Conservation (phyloP, 2,797 vertebrate genomes). For the Clamator glandarius region DNA sequence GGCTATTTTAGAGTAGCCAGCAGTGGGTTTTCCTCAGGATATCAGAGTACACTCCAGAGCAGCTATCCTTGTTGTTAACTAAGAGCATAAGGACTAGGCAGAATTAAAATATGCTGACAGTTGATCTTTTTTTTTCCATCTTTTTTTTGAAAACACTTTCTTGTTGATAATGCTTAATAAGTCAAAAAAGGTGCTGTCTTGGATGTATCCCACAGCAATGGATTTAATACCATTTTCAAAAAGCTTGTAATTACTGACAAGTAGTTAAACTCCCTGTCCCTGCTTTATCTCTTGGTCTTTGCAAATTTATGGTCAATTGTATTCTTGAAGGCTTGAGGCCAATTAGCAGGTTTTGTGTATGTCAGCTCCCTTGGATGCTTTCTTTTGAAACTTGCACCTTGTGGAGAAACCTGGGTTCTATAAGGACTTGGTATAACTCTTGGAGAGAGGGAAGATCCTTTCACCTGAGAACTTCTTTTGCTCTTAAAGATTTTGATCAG, state of each 20-base stretch:
- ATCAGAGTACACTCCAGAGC: background rate
- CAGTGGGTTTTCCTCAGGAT: background rate
- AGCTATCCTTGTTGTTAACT: background rate
- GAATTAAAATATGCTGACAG: background rate
- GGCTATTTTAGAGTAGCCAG: background rate
- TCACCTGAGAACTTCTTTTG: background rate
- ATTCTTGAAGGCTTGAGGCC: background rate
- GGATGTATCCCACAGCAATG: background rate
- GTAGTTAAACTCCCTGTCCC: conserved; percentile 2
- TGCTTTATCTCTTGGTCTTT: conserved; percentile 24
- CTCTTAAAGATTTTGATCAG: background rate
- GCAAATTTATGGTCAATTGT: background rate
- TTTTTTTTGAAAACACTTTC: background rate
- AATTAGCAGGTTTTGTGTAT: background rate
- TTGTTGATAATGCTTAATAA: background rate
- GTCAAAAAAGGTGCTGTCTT: background rate
- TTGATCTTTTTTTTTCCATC: background rate
- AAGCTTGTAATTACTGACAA: background rate
- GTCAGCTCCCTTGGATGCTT: background rate
- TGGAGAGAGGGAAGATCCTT: background rate
- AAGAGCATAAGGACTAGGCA: background rate
- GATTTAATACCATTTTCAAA: background rate
- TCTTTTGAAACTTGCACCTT: background rate
- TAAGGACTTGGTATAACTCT: background rate
- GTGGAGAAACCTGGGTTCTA: background rate